phyloP scores from a whole-genome alignment of 2,888 invertebrate genomes.

The Drosophila atripex region DNA sequence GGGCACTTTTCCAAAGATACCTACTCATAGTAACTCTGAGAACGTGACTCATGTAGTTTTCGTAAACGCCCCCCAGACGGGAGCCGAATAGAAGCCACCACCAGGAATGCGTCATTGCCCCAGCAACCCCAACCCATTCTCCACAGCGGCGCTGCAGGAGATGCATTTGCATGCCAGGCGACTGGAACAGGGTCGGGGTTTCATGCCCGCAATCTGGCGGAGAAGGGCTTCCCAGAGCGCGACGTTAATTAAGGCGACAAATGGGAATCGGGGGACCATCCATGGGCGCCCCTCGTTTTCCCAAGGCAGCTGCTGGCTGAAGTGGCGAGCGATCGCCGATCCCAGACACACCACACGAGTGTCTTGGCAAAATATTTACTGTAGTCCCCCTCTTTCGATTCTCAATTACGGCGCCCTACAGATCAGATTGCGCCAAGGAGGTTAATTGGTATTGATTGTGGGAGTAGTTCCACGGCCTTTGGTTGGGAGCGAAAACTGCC shows the following conservation, averaged over 20 bases:
- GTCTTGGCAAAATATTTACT: slow-evolving; percentile 61
- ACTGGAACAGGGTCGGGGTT: slow-evolving; percentile 17
- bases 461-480: slow-evolving; percentile 47
- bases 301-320: slow-evolving; percentile 60
- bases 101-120: slow-evolving; percentile 36
- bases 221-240: slow-evolving; percentile 49
- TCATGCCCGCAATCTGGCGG: slow-evolving; percentile 47
- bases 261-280: slow-evolving; percentile 32
- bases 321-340: slow-evolving; percentile 64
- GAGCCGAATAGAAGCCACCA: slow-evolving; percentile 11
- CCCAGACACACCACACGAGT: not conserved
- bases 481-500: slow-evolving; percentile 28
- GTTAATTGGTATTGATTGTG: slow-evolving; percentile 74
- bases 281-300: slow-evolving; percentile 49
- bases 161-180: slow-evolving; percentile 60
- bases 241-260: slow-evolving; percentile 66
- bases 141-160: slow-evolving; percentile 63
- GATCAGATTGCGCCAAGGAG: slow-evolving; percentile 61
- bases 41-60: slow-evolving; percentile 10
- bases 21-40: not conserved
- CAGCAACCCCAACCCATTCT: not conserved
- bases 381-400: slow-evolving; percentile 36
- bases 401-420: slow-evolving; percentile 36
- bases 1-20: too few relatives aligned
- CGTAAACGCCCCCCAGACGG: slow-evolving; percentile 4